These are phyloP conservation scores for Coracias cyanogaster DNA, from an alignment of 2,797 vertebrate genomes.

Conservation along the genomic window DNA sequence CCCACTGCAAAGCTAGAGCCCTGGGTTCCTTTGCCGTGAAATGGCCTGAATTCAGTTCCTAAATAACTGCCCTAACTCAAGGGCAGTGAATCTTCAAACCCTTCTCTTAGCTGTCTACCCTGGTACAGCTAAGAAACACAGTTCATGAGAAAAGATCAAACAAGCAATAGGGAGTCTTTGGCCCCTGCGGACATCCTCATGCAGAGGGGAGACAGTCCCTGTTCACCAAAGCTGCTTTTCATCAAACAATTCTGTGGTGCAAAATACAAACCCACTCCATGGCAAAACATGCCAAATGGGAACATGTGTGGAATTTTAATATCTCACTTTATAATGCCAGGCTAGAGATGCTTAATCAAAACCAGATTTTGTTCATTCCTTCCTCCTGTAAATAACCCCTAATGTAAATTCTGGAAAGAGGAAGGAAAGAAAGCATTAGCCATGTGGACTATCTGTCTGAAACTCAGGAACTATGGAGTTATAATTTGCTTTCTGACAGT, in stretches of 20 bases:
- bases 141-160: background rate
- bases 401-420: constrained; percentile 3
- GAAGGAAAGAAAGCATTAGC: constrained; percentile 31
- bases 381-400: constrained; percentile 8
- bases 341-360: background rate
- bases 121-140: rapidly evolving
- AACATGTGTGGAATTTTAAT: background rate
- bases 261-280: background rate
- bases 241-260: background rate
- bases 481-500: constrained; percentile 16
- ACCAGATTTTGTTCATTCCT: background rate
- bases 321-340: background rate
- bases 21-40: background rate
- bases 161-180: background rate
- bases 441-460: background rate
- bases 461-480: background rate
- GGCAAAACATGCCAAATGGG: background rate
- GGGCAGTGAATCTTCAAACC: background rate
- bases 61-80: background rate
- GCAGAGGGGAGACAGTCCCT: background rate
- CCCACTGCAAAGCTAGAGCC: background rate
- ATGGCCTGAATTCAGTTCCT: background rate
- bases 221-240: background rate
- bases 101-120: background rate
- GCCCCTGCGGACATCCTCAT: rapidly evolving